Evolutionary conservation across 2,113 vertebrate genomes (phyloP).

Genomic region (Papio anubis): DNA sequence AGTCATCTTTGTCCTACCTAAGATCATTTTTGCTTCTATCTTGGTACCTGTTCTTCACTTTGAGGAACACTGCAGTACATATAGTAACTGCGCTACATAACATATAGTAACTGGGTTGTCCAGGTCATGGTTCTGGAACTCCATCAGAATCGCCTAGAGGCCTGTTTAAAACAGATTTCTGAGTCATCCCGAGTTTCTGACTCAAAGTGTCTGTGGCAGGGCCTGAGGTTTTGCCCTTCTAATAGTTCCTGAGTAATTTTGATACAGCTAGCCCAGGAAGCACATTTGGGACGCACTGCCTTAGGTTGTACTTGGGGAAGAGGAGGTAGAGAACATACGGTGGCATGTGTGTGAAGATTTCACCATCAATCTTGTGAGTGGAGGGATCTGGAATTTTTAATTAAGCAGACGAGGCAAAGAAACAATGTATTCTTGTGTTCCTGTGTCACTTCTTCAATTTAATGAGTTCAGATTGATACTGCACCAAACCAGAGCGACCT

Average conservation of each 20-base stretch:
- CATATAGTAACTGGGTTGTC: not conserved
- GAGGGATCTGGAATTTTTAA: not conserved
- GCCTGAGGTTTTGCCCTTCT: not conserved
- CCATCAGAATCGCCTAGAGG: not conserved
- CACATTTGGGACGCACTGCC: not conserved
- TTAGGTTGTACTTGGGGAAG: too few species aligned
- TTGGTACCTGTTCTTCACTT: not conserved
- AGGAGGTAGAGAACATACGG: not conserved
- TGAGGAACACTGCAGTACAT: not conserved
- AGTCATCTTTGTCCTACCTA: not conserved
- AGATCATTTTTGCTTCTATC: not conserved
- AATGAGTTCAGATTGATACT: slow-evolving; percentile 41
- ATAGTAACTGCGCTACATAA: too few species aligned
- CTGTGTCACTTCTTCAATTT: slow-evolving; percentile 20
- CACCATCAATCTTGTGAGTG: not conserved
- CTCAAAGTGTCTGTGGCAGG: not conserved
- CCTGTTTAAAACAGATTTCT: not conserved
- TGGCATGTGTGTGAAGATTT: not conserved
- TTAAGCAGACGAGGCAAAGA: not conserved
- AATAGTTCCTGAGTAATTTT: not conserved
- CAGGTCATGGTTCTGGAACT: not conserved
- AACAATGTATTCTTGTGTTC: not conserved
- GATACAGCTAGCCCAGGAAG: not conserved
- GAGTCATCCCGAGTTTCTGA: not conserved
- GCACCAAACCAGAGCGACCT: not conserved